Conservation (phyloP, 2,888 invertebrate genomes). For the Itoplectis maculator region DNA sequence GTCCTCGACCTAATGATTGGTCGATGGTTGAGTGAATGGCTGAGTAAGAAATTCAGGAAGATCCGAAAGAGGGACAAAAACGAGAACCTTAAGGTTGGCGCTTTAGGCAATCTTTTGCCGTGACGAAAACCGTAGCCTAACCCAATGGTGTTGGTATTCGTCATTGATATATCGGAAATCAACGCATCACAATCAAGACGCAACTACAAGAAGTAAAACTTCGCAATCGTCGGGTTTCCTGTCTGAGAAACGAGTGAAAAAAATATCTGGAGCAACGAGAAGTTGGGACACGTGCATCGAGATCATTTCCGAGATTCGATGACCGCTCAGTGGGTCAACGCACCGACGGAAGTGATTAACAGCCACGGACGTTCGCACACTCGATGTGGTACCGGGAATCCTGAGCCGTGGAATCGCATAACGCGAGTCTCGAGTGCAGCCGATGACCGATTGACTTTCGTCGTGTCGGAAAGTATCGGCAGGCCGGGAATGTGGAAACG, state of each 20-base stretch:
- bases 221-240: not conserved
- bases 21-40: too few species aligned
- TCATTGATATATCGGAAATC: constrained; percentile 17
- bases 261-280: not conserved
- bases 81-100: not conserved
- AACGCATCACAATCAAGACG: not conserved
- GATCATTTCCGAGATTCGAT: not conserved
- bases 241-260: not conserved
- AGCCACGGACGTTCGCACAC: not conserved
- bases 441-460: not conserved
- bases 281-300: constrained; percentile 7
- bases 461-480: not conserved
- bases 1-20: not conserved
- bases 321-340: not conserved
- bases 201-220: constrained; percentile 1
- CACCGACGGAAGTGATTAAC: constrained; percentile 20
- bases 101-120: too few species aligned
- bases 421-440: not conserved
- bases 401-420: not conserved
- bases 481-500: constrained; percentile 57
- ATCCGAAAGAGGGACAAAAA: constrained; percentile 14
- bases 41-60: not conserved
- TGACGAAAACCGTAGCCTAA: too few species aligned
- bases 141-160: constrained; percentile 11
- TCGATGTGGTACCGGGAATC: not conserved